Conservation (phyloP, 2,888 invertebrate genomes). For the Amphipoea oculea region DNA sequence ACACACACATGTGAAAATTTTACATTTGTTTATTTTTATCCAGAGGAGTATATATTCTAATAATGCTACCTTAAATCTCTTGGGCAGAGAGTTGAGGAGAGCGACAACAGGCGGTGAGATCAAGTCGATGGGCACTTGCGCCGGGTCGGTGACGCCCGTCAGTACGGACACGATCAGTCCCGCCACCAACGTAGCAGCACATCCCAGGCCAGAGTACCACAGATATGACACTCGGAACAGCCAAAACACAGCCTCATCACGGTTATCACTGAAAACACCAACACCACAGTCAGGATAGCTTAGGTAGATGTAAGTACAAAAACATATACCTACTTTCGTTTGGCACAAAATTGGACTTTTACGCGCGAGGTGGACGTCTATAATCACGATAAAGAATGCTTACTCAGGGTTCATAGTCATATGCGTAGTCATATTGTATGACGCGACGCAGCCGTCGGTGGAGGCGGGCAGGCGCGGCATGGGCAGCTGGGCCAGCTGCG, state of each 20-base stretch:
- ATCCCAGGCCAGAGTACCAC: slow-evolving; percentile 97
- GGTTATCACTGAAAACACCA: slow-evolving; percentile 72
- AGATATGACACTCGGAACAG: slow-evolving; percentile 96
- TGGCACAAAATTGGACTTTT: neutral
- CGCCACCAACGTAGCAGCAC: slow-evolving; percentile 92
- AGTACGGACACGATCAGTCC: slow-evolving; percentile 94
- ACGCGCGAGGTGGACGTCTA: neutral
- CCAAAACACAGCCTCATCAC: slow-evolving; percentile 82
- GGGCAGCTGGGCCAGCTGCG: slow-evolving; percentile 90
- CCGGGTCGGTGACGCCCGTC: slow-evolving; percentile 91
- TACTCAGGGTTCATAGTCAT: slow-evolving; percentile 74
- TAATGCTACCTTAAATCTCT: slow-evolving; percentile 82
- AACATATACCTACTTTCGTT: neutral
- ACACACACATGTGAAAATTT: neutral
- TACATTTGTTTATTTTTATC: slow-evolving; percentile 25
- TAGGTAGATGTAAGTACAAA: neutral
- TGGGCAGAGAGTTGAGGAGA: slow-evolving; percentile 88
- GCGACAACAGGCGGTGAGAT: slow-evolving; percentile 92
- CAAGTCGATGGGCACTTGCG: slow-evolving; percentile 92
- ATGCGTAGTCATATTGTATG: slow-evolving; percentile 78
- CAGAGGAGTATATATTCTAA: slow-evolving; percentile 35
- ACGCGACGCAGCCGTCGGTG: slow-evolving; percentile 88
- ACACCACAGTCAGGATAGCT: neutral
- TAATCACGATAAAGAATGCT: slow-evolving; percentile 46
- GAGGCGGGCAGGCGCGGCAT: slow-evolving; percentile 86